Evolutionary conservation across 1,140 invertebrate species (phyloP), one percentile per base, ranked within the genome.

Genomic region (Adoxophyes honmai): DNA sequence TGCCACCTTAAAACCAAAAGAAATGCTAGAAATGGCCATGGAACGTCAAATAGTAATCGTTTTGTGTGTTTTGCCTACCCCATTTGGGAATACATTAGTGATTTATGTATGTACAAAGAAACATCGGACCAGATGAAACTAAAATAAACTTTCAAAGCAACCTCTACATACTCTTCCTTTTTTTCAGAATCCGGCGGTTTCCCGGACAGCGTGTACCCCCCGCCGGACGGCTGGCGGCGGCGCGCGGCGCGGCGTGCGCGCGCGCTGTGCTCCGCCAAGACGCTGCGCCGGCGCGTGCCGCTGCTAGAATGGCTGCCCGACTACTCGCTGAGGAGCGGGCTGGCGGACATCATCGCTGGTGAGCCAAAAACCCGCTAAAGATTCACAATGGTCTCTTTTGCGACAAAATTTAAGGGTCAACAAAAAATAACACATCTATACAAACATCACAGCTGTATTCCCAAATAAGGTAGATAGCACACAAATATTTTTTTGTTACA

Each of bases 271-370:
- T 91, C 85, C 21, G 71, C 83, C 44, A 83, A 90, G 36, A 81
- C 88, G 0, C 57, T 92, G 4, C 75, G 84, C 37, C 84, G 86
- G 28, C 73, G 91, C 36, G 36, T 96, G 9, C 95, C 95, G 1
- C 90, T 95, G 59, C 68, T 92, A 8, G 64, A 66, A 60, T 96
- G 94, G 94, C 67, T 93, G 15, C 93, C 93, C 0, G 85, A 86
- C 6, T 96, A 95, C 73, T 90, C 88, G 33, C 48, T 88, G n/a
- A 67, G 89, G 15, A 92, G 89, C 70, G 86, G 94, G 0, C 60
- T 94, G 0, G 90, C 93, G 7, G 95, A 97, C 75, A 64, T 92
- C 10, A 90, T 97, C 28, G 96, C 96, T 44, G 96, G 86, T 90
- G 64, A 66, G 64, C 9, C 33, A 39, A 5, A 13, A 3, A 9